phyloP scores from a whole-genome alignment of 2,113 vertebrate genomes.

The Corythoichthys haematopterus region DNA sequence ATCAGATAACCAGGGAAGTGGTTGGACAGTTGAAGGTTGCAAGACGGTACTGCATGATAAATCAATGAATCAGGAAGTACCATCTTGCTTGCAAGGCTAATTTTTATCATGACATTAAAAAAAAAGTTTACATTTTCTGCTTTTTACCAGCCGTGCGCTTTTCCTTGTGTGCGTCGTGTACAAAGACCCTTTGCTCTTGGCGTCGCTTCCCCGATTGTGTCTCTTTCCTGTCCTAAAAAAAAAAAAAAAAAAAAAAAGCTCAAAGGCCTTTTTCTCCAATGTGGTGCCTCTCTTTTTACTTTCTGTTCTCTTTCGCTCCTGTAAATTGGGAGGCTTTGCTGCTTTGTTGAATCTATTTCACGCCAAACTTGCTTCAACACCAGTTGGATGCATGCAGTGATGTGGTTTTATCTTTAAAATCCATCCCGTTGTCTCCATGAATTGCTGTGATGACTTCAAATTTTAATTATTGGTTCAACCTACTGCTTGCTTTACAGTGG shows the following conservation, averaged over 20 bases:
- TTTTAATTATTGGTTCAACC: too few species aligned
- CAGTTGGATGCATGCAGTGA: background rate
- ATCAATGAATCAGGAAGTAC: too few species aligned
- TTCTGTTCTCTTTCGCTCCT: conserved; percentile 36
- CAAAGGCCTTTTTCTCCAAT: conserved; percentile 65
- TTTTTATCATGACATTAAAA: conserved; percentile 55
- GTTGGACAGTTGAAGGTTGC: too few species aligned
- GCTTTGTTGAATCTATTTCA: conserved; percentile 18
- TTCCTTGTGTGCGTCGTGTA: conserved; percentile 38
- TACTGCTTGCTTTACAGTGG: too few species aligned
- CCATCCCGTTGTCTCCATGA: background rate
- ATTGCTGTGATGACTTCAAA: background rate
- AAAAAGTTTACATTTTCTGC: conserved; percentile 72
- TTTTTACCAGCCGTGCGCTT: conserved; percentile 48
- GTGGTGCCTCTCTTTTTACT: conserved; percentile 57
- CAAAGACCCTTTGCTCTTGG: conserved; percentile 1
- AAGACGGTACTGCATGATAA: too few species aligned
- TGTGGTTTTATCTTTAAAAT: background rate
- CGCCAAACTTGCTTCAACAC: background rate
- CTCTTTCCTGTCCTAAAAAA: conserved; percentile 14
- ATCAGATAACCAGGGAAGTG: too few species aligned
- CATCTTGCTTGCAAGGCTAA: background rate
- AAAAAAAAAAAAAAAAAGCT: conserved; percentile 26
- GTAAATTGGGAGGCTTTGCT: conserved; percentile 51
- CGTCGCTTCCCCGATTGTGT: conserved; percentile 19